Evolutionary conservation across 2,888 invertebrate species (phyloP).

Genomic region (Watsonalla binaria): DNA sequence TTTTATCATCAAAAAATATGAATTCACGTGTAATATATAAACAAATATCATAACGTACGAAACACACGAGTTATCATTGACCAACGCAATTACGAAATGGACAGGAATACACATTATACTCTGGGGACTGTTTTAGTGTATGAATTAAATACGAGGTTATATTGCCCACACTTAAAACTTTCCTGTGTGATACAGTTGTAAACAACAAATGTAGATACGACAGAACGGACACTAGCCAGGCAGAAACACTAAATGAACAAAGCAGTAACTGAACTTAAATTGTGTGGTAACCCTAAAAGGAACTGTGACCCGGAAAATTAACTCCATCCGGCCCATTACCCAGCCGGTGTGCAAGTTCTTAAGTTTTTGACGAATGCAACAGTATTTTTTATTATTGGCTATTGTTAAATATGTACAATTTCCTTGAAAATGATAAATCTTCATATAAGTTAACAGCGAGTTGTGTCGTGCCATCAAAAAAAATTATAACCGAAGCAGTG

Average conservation of each 20-base stretch:
- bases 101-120: not conserved
- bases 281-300: conserved; percentile 45
- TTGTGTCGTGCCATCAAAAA: no score
- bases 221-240: conserved; percentile 1
- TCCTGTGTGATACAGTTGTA: conserved; percentile 11
- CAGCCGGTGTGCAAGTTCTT: conserved; percentile 13
- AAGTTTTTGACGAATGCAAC: conserved; percentile 18
- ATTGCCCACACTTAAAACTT: conserved; percentile 18
- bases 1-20: no score
- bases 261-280: conserved; percentile 18
- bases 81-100: not conserved
- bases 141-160: conserved; percentile 13
- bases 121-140: not conserved
- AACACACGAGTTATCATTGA: not conserved
- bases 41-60: no score
- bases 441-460: no score
- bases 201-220: conserved; percentile 9
- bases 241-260: conserved; percentile 8
- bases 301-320: conserved; percentile 64
- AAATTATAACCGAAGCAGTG: no score
- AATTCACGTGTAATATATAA: no score
- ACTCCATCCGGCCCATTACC: conserved; percentile 51
- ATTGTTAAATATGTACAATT: not conserved
- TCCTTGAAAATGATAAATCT: not conserved
- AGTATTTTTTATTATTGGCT: not conserved